phyloP scores from a whole-genome alignment of 2,113 vertebrate species.

The Mus pahari region DNA sequence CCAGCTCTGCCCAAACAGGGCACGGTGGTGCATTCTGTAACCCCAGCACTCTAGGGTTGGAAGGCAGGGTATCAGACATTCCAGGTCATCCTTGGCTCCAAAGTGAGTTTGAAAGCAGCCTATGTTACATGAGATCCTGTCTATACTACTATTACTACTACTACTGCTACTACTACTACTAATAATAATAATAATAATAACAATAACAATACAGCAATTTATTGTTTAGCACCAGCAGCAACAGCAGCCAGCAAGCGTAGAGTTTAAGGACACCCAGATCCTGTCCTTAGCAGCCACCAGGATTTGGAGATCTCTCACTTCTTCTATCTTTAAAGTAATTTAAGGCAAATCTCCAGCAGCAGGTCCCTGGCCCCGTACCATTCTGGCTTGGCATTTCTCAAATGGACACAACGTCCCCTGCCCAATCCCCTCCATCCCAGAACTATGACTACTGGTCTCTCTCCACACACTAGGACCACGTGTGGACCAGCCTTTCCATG shows the following conservation, averaged over 20 bases:
- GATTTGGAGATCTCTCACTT: not conserved
- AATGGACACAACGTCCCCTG: not conserved
- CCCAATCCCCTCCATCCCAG: not conserved
- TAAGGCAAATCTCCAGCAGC: not conserved
- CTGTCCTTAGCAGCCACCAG: not conserved
- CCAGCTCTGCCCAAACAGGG: not conserved
- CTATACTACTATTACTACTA: not conserved
- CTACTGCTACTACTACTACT: not conserved
- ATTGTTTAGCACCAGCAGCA: not conserved
- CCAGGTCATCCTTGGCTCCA: not conserved
- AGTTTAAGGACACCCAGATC: accelerated
- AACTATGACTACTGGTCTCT: not conserved
- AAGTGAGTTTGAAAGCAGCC: not conserved
- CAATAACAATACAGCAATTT: too few relatives aligned
- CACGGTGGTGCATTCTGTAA: not conserved
- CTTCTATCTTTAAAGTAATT: not conserved
- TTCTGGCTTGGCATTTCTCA: not conserved
- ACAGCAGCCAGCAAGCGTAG: not conserved
- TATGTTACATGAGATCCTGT: not conserved
- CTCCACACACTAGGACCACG: not conserved
- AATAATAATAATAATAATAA: too few relatives aligned
- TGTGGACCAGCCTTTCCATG: not conserved
- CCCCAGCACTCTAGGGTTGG: not conserved
- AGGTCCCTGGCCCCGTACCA: not conserved
- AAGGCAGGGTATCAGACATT: too few relatives aligned